Conservation (phyloP, 2,888 invertebrate genomes). For the Tipula confusa region DNA sequence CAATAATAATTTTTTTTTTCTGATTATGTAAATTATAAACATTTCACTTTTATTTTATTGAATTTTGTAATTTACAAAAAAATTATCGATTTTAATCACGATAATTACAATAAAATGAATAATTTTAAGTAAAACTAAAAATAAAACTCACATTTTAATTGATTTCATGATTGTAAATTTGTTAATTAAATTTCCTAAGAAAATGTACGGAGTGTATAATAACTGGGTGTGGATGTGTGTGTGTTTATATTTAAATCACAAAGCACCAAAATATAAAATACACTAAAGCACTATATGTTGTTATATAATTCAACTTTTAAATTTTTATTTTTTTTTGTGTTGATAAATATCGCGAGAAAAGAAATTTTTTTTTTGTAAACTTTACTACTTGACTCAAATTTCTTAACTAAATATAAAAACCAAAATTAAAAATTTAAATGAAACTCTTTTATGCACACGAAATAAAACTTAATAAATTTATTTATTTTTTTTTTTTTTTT, state of each 20-base stretch:
- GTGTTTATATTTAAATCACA: background rate
- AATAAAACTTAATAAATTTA: background rate
- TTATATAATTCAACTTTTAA: background rate
- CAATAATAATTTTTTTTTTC: background rate
- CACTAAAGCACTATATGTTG: background rate
- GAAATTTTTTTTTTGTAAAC: background rate
- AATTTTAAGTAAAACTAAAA: background rate
- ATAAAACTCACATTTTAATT: constrained; percentile 1
- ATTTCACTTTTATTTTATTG: background rate
- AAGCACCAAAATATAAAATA: background rate
- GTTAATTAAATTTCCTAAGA: background rate
- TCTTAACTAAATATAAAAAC: background rate
- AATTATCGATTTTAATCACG: background rate
- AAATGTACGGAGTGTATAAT: background rate
- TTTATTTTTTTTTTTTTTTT: too few species aligned
- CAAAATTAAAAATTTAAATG: background rate
- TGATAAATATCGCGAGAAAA: background rate
- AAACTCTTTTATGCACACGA: background rate
- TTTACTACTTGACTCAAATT: background rate
- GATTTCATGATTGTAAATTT: background rate
- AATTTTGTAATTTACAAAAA: background rate
- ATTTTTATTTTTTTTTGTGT: too few species aligned
- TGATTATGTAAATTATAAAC: background rate
- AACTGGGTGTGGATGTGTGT: too few species aligned
- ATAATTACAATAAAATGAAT: background rate